Conservation (phyloP, 2,888 invertebrate species). For the Pseudococcus jackbeardsleyi region DNA sequence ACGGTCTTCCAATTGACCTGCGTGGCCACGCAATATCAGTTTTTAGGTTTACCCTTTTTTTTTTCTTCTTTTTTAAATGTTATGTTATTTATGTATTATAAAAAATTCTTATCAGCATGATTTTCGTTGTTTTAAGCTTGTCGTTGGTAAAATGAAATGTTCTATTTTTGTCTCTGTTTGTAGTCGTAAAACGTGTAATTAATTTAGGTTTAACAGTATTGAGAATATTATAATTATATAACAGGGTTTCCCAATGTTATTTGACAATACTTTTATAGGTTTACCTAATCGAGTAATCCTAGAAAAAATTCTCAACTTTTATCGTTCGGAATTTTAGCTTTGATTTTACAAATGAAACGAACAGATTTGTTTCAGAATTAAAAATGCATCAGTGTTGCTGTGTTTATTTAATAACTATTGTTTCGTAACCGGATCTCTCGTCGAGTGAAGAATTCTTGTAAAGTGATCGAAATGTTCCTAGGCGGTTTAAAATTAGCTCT, state of each 20-base stretch:
- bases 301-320: conserved; percentile 6
- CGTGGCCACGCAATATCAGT: conserved; percentile 49
- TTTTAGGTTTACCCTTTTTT: conserved; percentile 22
- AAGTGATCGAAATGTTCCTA: conserved; percentile 51
- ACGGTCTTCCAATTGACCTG: conserved; percentile 55
- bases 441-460: conserved; percentile 6
- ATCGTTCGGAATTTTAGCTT: not conserved
- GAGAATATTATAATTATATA: conserved; percentile 52
- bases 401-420: conserved; percentile 40
- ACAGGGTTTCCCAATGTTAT: conserved; percentile 55
- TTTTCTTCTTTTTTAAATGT: conserved; percentile 26
- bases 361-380: conserved; percentile 48
- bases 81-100: conserved; percentile 38
- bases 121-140: conserved; percentile 10
- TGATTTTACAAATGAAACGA: conserved; percentile 53
- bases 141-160: not conserved
- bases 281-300: not conserved
- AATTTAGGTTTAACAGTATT: conserved; percentile 33
- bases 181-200: conserved; percentile 51
- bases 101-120: conserved; percentile 50
- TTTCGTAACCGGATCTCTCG: conserved; percentile 21
- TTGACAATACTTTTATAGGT: conserved; percentile 54
- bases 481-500: conserved; percentile 42
- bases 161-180: conserved; percentile 12
- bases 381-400: conserved; percentile 46